Conservation (phyloP, 2,113 vertebrate species). For the Oreotrochilus melanogaster region DNA sequence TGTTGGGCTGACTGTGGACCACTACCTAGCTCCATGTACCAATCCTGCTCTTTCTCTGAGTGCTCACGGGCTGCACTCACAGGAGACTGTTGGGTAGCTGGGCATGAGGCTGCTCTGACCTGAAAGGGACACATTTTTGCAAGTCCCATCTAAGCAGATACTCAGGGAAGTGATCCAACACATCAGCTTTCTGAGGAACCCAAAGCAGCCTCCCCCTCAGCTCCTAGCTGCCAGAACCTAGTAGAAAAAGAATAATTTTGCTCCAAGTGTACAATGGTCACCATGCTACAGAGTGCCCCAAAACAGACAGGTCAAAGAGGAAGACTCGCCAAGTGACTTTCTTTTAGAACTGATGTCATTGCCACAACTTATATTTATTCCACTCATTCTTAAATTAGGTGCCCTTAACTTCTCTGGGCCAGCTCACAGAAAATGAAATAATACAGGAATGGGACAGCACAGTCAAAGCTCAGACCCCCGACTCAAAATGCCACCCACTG, state of each 20-base stretch:
- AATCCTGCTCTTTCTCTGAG: background rate
- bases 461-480: background rate
- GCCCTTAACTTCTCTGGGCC: background rate
- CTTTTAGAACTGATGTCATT: background rate
- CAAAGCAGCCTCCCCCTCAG: background rate
- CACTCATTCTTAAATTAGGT: background rate
- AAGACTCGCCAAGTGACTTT: background rate
- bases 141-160: background rate
- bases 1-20: fast-evolving
- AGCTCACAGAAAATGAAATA: background rate
- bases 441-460: background rate
- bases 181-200: background rate
- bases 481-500: background rate
- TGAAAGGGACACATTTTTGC: background rate
- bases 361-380: background rate
- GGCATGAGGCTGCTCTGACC: background rate
- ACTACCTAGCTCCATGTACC: too few relatives aligned
- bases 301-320: background rate
- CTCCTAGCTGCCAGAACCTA: background rate
- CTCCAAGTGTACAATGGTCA: background rate
- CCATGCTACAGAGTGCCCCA: background rate
- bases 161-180: background rate
- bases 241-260: background rate
- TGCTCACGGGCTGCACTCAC: background rate
- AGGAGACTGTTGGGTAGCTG: background rate